Percentiles rank a stretch among this genome's conserved stretches.
phyloP scores from a whole-genome alignment of 2,888 invertebrate species.

The Camponotus fellah region DNA sequence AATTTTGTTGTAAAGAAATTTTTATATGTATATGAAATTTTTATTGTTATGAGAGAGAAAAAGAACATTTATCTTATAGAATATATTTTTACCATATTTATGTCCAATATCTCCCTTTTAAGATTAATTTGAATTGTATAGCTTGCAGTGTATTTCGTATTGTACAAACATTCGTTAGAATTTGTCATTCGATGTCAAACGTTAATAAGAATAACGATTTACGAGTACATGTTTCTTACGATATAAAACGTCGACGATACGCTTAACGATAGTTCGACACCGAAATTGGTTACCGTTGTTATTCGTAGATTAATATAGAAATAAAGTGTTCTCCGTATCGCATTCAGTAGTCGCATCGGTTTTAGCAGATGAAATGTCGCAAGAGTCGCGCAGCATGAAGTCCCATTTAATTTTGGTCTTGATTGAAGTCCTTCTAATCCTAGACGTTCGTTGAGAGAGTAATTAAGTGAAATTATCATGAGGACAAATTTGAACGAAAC shows the following conservation, averaged over 20 bases:
- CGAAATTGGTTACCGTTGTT: constrained; percentile 26
- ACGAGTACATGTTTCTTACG: constrained; percentile 11
- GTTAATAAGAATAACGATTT: constrained; percentile 44
- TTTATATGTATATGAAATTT: background rate
- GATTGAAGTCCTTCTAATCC: constrained; percentile 67
- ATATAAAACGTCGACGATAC: constrained; percentile 34
- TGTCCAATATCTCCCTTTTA: background rate
- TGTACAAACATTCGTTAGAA: background rate
- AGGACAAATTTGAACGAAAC: background rate
- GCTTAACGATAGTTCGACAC: background rate
- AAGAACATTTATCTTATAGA: background rate
- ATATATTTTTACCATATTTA: background rate
- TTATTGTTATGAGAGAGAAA: background rate
- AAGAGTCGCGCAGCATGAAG: constrained; percentile 52
- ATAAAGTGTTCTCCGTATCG: constrained; percentile 22
- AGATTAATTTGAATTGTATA: background rate
- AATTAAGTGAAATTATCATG: constrained; percentile 62
- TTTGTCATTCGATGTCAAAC: background rate
- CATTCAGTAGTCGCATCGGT: constrained; percentile 54
- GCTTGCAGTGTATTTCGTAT: background rate
- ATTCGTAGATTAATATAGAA: constrained; percentile 52
- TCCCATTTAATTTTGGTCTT: constrained; percentile 38
- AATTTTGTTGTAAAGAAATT: background rate
- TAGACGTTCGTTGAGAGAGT: constrained; percentile 78
- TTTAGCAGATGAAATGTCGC: constrained; percentile 22